Percentiles rank a stretch among this genome's conserved stretches.
These are phyloP conservation scores for Pseudochaenichthys georgianus DNA, from an alignment of 2,797 vertebrate species.

Conservation along the genomic window DNA sequence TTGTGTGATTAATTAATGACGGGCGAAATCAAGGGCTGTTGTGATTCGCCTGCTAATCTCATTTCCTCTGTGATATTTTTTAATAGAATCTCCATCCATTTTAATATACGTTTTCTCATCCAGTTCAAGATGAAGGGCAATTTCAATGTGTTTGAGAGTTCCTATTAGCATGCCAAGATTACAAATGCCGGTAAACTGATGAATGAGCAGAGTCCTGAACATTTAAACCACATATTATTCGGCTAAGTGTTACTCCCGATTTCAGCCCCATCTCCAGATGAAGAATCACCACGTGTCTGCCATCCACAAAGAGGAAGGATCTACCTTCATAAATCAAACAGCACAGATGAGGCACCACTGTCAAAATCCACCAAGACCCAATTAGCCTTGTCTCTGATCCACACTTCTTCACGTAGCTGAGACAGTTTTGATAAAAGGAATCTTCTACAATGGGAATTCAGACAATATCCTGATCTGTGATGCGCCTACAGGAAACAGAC, in stretches of 20 bases:
- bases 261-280: constrained; percentile 24
- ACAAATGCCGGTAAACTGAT: constrained; percentile 21
- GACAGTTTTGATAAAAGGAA: constrained; percentile 50
- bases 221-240: constrained; percentile 13
- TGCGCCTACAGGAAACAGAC: constrained; percentile 8
- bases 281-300: constrained; percentile 43
- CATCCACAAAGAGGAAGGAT: constrained; percentile 42
- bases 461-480: constrained; percentile 22
- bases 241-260: not conserved
- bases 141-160: not conserved
- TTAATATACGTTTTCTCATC: constrained; percentile 17
- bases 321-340: constrained; percentile 69
- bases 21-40: constrained; percentile 29
- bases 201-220: not conserved
- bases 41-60: constrained; percentile 48
- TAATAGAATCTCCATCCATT: constrained; percentile 35
- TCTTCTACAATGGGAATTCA: constrained; percentile 16
- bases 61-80: constrained; percentile 30
- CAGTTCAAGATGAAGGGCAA: not conserved
- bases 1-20: constrained; percentile 51
- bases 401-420: constrained; percentile 43
- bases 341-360: constrained; percentile 45
- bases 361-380: constrained; percentile 54
- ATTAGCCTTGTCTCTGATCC: constrained; percentile 63
- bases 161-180: constrained; percentile 2